Evolutionary conservation across 2,113 vertebrate genomes (phyloP).

Genomic region (Nansenia antarctica): DNA sequence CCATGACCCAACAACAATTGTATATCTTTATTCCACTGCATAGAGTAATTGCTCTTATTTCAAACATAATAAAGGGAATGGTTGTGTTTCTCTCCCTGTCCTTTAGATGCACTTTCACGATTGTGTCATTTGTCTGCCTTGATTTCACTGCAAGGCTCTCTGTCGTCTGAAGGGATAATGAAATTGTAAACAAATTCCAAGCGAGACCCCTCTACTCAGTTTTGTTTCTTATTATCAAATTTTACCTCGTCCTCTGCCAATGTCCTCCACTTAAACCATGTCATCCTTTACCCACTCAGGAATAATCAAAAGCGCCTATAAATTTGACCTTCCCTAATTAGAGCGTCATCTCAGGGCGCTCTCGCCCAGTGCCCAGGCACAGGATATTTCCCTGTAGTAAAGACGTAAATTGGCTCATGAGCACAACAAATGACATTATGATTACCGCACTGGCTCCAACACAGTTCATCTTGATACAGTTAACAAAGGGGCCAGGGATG

Average conservation of each 20-base stretch:
- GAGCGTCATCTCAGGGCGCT: slow-evolving; percentile 51
- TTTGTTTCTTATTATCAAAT: slow-evolving; percentile 68
- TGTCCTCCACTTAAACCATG: slow-evolving; percentile 45
- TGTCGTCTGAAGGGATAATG: slow-evolving; percentile 66
- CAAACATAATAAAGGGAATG: slow-evolving; percentile 56
- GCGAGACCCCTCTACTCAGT: slow-evolving; percentile 53
- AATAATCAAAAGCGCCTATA: slow-evolving; percentile 68
- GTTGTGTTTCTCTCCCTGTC: slow-evolving; percentile 35
- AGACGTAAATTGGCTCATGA: slow-evolving; percentile 60
- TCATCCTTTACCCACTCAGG: slow-evolving; percentile 57
- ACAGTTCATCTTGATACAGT: slow-evolving; percentile 65
- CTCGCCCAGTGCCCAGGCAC: slow-evolving; percentile 46
- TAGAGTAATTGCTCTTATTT: slow-evolving; percentile 51
- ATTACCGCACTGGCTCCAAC: slow-evolving; percentile 55
- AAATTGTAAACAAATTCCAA: slow-evolving; percentile 69
- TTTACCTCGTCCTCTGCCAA: slow-evolving; percentile 54
- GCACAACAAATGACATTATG: slow-evolving; percentile 70
- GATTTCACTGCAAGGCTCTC: slow-evolving; percentile 51
- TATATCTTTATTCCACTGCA: slow-evolving; percentile 45
- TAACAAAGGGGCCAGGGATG: slow-evolving; percentile 48
- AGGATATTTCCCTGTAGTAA: slow-evolving; percentile 42
- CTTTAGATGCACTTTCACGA: slow-evolving; percentile 41
- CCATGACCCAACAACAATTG: slow-evolving; percentile 54
- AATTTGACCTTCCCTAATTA: slow-evolving; percentile 62
- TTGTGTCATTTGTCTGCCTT: slow-evolving; percentile 63